A percentile compares a stretch with the other conserved stretches of the same genome.
These are phyloP conservation scores for Colletes gigas DNA, from an alignment of 1,140 invertebrate genomes.

Conservation along the genomic window DNA sequence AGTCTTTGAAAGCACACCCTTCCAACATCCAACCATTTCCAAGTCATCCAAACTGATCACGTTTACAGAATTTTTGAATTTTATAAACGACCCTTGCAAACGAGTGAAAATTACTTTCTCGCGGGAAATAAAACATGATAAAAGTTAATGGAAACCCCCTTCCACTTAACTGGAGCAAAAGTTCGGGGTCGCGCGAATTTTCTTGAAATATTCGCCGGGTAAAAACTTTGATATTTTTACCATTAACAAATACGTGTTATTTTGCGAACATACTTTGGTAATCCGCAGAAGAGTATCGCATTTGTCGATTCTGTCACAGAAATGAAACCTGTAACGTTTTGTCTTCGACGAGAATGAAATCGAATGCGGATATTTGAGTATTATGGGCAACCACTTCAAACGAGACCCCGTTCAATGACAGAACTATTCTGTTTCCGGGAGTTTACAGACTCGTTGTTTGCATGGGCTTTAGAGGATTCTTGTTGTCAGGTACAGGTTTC, in stretches of 20 bases:
- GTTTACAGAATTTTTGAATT: background rate
- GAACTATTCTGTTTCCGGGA: background rate
- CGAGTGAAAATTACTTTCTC: background rate
- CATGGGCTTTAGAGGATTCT: background rate
- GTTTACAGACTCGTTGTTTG: background rate
- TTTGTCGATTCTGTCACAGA: too few relatives aligned
- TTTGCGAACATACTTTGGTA: background rate
- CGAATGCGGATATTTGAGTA: slow-evolving; percentile 13
- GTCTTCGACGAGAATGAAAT: slow-evolving; percentile 12
- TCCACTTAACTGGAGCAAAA: background rate
- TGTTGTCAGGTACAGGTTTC: background rate
- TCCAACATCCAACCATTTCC: too few relatives aligned
- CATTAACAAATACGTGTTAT: background rate
- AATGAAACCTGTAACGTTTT: slow-evolving; percentile 4
- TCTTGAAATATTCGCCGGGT: background rate
- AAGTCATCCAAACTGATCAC: too few relatives aligned
- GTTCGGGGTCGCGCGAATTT: background rate
- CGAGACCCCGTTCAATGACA: background rate
- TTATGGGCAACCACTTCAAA: slow-evolving; percentile 11
- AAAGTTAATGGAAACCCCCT: background rate
- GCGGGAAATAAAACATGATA: background rate
- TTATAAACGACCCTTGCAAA: background rate
- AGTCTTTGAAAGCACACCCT: too few relatives aligned
- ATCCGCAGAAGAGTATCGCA: background rate
- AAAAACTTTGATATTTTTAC: background rate